Percentiles rank a stretch among this genome's conserved stretches.
Conservation (phyloP, 35 echinoderm and acorn worm species). For the Ophiothrix spiculata region DNA sequence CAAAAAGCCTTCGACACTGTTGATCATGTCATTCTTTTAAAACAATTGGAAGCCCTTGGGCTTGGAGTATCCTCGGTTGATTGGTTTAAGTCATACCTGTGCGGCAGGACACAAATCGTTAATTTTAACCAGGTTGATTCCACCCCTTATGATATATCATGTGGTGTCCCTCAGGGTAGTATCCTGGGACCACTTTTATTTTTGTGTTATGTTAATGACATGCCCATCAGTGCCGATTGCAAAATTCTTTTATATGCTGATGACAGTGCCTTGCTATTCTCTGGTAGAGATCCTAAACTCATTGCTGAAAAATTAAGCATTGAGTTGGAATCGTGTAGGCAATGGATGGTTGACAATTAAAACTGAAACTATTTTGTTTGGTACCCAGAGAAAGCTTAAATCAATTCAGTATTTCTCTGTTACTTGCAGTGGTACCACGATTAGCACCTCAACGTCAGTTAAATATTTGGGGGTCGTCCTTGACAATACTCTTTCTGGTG, state of each 20-base stretch:
- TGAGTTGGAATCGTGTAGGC: not conserved
- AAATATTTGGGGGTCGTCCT: too few species aligned
- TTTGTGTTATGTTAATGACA: not conserved
- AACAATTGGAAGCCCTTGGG: not conserved
- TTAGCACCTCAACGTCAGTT: too few species aligned
- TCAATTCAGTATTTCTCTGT: too few species aligned
- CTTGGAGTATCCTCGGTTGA: not conserved
- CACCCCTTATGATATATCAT: not conserved
- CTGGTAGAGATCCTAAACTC: not conserved
- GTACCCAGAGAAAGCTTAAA: too few species aligned
- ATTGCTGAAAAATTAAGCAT: not conserved
- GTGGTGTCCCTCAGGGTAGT: slow-evolving; percentile 13
- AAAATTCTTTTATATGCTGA: not conserved
- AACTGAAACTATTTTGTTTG: too few species aligned
- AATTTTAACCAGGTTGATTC: not conserved
- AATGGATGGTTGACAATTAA: not conserved
- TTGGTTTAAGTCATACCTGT: slow-evolving; percentile 12
- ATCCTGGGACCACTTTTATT: not conserved
- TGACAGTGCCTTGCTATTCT: not conserved
- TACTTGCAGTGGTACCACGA: too few species aligned
- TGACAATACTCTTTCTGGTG: too few species aligned
- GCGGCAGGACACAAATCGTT: not conserved
- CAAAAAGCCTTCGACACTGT: slow-evolving; percentile 1
- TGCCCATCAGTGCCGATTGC: not conserved
- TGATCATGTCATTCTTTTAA: slow-evolving; percentile 7